Evolutionary conservation across 2,888 invertebrate genomes (phyloP), one percentile per base, ranked within the genome.

Genomic region (Coelopa pilipes): DNA sequence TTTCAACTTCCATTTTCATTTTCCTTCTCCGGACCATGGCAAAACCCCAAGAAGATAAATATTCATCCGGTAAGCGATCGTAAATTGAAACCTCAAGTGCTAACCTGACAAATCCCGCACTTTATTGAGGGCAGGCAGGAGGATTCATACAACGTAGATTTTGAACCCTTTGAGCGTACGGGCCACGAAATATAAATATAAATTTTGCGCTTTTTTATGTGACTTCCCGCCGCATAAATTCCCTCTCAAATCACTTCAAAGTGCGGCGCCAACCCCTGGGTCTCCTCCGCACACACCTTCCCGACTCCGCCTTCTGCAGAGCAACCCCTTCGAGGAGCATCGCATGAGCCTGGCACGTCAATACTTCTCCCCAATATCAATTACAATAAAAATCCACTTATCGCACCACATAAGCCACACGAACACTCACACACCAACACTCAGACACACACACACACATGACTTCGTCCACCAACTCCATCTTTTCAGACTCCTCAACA

Each of bases 311-410:
- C 34, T 7, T 34, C 34, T 2, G 4, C 7, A 7, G 34, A 34
- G 34, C 34, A 34, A 34, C 47, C 19, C 65, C 9, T 59, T 45
- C 11, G 45, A 45, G 10, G 17, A 17, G 68, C n/a, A 21, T 13
- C 17, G 57, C 45, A 17, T 63, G 63, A 45, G 45, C 45, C 45
- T 17, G 17, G 34, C 62, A 63, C 50, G 53, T 70, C 70, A 70
- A 70, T 70, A 70, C 53, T 80, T 78, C 79, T 74, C 34, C 80
- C 67, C 80, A 82, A 85, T 85, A 87, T 85, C 87, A 83, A 85
- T 86, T 85, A 85, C 85, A 85, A 84, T 85, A 83, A 85, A 84
- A 84, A 84, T 78, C 84, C 83, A 85, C 83, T 86, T 84, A 84
- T 80, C 78, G 82, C 80, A 82, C 81, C 83, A 82, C 83, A 83